Evolutionary conservation across 2,888 invertebrate species (phyloP), one percentile per base, ranked within the genome.

Genomic region (Pardosa pseudoannulata): DNA sequence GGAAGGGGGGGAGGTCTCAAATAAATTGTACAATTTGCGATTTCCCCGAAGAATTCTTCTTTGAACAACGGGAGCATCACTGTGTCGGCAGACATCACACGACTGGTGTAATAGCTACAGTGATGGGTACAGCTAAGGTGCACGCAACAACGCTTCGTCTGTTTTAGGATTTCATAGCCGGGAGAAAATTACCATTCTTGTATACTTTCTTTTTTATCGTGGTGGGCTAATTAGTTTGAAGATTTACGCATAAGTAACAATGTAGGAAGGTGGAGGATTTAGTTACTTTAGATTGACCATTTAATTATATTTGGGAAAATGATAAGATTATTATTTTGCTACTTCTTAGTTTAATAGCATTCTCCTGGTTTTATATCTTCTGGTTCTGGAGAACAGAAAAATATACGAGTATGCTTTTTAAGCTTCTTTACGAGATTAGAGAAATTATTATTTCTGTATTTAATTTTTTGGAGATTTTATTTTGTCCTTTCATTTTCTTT

Each of bases 61-160:
- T 29, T n/a, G 28, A 39, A 36, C 28, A 72, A 72, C 36, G 72
- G 79, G 71, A 72, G 79, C 31, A 27, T 7, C 16, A 31, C 28
- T 36, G 31, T 11, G 67, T 32, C 80, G 80, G 73, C 27, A 13
- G 23, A 80, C 36, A 74, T 81, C 81, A 81, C 29, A 81, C 36
- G 39, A 70, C 32, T 23, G n/a, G 46, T 16, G 64, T 41, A 36
- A 74, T 74, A 62, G 56, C 36, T 36, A n/a, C 23, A 23, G 23
- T 83, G 83, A 83, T 72, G 71, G 76, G 83, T 83, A n/a, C n/a
- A 65, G 72, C 65, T n/a, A 29, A n/a, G 28, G 9, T 16, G 50
- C 83, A 83, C 83, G 83, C 83, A 71, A 82, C 23, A 41, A 16
- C 29, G 5, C 3, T n/a, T 23, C n/a, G 11, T n/a, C 32, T 31